Evolutionary conservation across 2,113 vertebrate genomes (phyloP).

Genomic region (Brachypodius melanocephalos): DNA sequence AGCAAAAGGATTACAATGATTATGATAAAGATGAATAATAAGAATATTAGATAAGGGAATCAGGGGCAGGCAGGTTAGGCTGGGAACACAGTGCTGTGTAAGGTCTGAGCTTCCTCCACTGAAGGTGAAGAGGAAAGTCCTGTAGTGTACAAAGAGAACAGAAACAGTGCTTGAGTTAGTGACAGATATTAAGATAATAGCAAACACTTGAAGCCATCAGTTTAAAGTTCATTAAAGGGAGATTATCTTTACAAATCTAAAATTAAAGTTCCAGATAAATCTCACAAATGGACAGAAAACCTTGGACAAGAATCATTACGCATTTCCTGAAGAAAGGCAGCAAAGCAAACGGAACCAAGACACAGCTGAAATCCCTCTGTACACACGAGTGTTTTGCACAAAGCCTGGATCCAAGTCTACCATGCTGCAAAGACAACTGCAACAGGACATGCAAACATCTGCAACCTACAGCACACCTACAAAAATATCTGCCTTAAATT

Average conservation of each 20-base stretch:
- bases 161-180: background rate
- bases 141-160: background rate
- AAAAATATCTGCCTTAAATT: background rate
- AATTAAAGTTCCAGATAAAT: background rate
- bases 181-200: background rate
- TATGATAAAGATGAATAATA: background rate
- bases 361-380: background rate
- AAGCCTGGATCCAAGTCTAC: background rate
- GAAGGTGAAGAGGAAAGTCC: background rate
- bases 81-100: background rate
- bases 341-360: background rate
- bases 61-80: background rate
- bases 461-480: background rate
- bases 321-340: background rate
- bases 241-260: background rate
- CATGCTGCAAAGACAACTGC: background rate
- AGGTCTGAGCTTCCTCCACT: background rate
- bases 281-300: background rate
- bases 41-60: background rate
- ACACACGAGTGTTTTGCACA: background rate
- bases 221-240: background rate
- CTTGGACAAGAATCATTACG: background rate
- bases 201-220: background rate
- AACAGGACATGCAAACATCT: background rate
- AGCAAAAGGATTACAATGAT: slow-evolving; percentile 60